Evolutionary conservation across 2,888 invertebrate genomes (phyloP).

Genomic region (Desoria tigrina): DNA sequence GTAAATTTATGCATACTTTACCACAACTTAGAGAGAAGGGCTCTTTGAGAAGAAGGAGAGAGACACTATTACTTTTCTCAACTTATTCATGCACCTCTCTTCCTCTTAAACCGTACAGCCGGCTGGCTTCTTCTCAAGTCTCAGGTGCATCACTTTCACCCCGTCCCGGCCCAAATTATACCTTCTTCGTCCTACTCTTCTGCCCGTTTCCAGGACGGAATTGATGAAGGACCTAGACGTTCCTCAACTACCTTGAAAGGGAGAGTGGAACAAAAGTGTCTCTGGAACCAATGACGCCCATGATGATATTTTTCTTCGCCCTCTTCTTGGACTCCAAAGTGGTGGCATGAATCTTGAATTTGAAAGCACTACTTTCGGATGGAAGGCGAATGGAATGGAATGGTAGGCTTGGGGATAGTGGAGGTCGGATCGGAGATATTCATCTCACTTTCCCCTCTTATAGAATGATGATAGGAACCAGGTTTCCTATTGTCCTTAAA

Average conservation of each 20-base stretch:
- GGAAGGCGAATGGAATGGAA: no score
- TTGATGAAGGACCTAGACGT: conserved; percentile 14
- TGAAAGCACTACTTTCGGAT: neutral
- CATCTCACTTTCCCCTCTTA: neutral
- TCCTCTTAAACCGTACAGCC: neutral
- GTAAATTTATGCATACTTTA: conserved; percentile 19
- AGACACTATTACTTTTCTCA: conserved; percentile 4
- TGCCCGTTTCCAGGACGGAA: conserved; percentile 6
- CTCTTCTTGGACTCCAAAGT: conserved; percentile 12
- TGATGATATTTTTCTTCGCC: conserved; percentile 6
- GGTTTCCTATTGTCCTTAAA: no score
- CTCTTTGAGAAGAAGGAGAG: neutral
- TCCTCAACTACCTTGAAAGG: neutral
- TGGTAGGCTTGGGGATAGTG: no score
- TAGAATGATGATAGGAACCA: neutral
- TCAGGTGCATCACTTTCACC: conserved; percentile 22
- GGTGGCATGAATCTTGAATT: conserved; percentile 24
- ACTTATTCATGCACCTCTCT: neutral
- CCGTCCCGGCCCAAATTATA: neutral
- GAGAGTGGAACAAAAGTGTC: conserved; percentile 5
- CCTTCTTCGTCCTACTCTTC: neutral
- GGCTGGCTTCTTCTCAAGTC: neutral
- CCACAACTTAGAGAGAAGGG: conserved; percentile 7
- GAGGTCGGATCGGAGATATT: neutral
- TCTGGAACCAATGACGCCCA: conserved; percentile 10